Evolutionary conservation across 2,113 vertebrate genomes (phyloP).

Genomic region (Bubo scandiacus): DNA sequence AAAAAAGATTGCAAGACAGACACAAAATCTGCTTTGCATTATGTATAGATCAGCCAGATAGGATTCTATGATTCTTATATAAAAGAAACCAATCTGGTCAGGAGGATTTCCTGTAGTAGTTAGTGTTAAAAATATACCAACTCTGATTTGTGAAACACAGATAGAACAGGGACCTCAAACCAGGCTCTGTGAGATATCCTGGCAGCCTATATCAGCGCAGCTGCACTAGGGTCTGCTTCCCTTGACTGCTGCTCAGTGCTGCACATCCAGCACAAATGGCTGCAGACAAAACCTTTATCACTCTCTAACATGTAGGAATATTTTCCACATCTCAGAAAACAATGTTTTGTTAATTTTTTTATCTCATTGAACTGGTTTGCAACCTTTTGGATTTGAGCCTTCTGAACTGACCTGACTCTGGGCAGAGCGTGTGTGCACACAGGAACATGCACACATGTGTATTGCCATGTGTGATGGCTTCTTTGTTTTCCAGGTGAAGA

Average conservation of each 20-base stretch:
- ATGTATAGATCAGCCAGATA: background rate
- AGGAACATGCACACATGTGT: fast-evolving
- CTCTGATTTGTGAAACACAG: background rate
- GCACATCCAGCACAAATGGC: background rate
- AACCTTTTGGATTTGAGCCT: background rate
- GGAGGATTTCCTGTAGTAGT: background rate
- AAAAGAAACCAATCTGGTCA: background rate
- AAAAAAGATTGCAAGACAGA: background rate
- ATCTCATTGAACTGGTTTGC: background rate
- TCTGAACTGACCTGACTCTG: background rate
- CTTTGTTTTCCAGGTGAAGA: background rate
- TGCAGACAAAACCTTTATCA: background rate
- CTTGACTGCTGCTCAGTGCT: background rate
- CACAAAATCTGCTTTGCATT: background rate
- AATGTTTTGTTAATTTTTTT: background rate
- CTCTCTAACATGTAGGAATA: fast-evolving
- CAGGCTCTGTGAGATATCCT: background rate
- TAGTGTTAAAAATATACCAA: background rate
- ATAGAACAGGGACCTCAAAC: background rate
- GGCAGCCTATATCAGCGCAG: background rate
- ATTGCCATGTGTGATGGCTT: background rate
- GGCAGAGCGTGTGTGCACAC: fast-evolving
- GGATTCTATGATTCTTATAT: background rate
- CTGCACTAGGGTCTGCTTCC: fast-evolving
- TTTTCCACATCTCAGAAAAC: background rate